Conservation (phyloP, 2,113 vertebrate genomes). For the Butorides virescens region DNA sequence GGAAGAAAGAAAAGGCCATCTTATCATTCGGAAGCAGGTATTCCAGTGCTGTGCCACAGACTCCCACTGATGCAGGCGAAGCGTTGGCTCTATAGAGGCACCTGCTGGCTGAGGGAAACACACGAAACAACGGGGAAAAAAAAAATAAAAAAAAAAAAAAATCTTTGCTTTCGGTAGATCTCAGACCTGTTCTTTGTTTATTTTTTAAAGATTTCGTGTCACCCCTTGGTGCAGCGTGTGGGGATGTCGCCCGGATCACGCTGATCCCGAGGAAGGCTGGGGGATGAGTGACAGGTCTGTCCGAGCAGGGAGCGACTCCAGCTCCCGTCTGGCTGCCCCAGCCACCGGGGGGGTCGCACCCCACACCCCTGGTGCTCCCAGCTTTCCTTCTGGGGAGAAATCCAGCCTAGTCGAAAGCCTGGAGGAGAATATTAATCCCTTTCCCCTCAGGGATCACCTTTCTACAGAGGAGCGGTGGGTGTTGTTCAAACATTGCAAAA, state of each 20-base stretch:
- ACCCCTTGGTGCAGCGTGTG: background rate
- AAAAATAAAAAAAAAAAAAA: no score
- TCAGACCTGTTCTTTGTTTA: background rate
- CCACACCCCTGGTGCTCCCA: background rate
- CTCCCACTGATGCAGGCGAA: background rate
- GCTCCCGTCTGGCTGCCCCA: background rate
- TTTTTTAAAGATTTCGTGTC: background rate
- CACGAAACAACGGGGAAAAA: background rate
- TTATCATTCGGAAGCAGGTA: constrained; percentile 29
- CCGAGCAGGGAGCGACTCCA: background rate
- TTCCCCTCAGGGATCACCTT: background rate
- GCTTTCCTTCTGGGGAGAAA: background rate
- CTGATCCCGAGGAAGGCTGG: background rate
- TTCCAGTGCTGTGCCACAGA: constrained; percentile 4
- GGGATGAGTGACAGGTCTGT: background rate
- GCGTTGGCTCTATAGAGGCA: constrained; percentile 62
- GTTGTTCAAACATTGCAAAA: constrained; percentile 28
- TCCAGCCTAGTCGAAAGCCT: background rate
- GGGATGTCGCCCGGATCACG: background rate
- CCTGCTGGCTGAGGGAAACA: constrained; percentile 65
- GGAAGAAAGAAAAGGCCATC: background rate
- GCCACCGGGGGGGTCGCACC: background rate
- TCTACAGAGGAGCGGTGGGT: background rate
- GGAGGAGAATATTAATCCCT: background rate
- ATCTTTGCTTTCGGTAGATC: background rate